phyloP scores from a whole-genome alignment of 2,888 invertebrate species.

The Apamea sordens region DNA sequence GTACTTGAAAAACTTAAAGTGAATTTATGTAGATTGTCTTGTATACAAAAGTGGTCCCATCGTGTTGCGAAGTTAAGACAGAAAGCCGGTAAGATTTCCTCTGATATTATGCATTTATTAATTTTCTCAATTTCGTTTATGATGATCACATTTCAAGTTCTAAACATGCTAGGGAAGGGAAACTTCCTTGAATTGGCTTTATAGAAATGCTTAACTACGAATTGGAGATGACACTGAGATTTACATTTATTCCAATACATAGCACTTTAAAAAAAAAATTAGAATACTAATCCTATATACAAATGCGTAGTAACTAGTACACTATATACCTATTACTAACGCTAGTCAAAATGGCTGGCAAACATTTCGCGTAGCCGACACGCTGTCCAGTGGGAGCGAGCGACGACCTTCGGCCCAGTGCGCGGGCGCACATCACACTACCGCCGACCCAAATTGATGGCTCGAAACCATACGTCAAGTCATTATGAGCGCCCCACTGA shows the following conservation, averaged over 20 bases:
- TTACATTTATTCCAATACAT: background rate
- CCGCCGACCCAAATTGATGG: conserved; percentile 75
- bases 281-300: background rate
- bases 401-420: conserved; percentile 77
- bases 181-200: background rate
- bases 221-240: background rate
- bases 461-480: conserved; percentile 68
- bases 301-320: background rate
- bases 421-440: conserved; percentile 65
- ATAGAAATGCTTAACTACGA: background rate
- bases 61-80: background rate
- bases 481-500: conserved; percentile 64
- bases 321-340: background rate
- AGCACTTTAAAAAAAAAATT: background rate
- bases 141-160: background rate
- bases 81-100: background rate
- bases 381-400: conserved; percentile 78
- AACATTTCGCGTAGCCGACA: conserved; percentile 76
- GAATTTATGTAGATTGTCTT: background rate
- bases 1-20: background rate
- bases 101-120: background rate
- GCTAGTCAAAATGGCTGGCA: conserved; percentile 43
- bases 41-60: background rate
- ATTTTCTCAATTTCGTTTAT: background rate
- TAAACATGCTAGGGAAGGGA: background rate